These are phyloP conservation scores for Silurus asotus DNA, from an alignment of 2,113 vertebrate species.

Conservation along the genomic window DNA sequence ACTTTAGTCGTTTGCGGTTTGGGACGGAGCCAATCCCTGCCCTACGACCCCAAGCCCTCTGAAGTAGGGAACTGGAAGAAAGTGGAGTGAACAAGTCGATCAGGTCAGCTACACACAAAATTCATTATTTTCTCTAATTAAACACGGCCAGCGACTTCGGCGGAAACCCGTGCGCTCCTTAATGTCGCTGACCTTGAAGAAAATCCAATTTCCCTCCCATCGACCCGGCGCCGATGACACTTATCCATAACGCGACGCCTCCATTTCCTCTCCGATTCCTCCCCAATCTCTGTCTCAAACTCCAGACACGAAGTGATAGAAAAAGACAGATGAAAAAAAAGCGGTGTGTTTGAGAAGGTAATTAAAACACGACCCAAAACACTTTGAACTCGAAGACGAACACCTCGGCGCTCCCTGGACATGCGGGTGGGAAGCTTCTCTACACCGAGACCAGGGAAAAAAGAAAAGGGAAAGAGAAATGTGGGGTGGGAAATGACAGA, in stretches of 20 bases:
- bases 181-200: constrained; percentile 76
- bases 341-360: constrained; percentile 69
- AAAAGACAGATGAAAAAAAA: constrained; percentile 28
- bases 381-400: constrained; percentile 59
- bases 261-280: constrained; percentile 74
- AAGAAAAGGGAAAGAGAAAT: constrained; percentile 44
- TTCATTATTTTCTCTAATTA: constrained; percentile 30
- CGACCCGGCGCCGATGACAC: constrained; percentile 61
- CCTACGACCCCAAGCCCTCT: neutral
- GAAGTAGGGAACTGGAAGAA: neutral
- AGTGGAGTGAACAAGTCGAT: neutral
- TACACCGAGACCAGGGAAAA: constrained; percentile 36
- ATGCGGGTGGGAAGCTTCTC: constrained; percentile 20
- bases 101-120: constrained; percentile 19
- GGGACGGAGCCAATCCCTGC: neutral
- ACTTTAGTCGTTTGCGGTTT: neutral
- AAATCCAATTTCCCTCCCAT: constrained; percentile 74
- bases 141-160: constrained; percentile 45
- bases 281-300: constrained; percentile 20
- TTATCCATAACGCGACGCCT: constrained; percentile 60
- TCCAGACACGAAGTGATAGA: constrained; percentile 55
- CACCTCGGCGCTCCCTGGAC: neutral
- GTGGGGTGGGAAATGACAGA: constrained; percentile 8
- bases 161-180: constrained; percentile 66
- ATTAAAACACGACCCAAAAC: constrained; percentile 61